Percentiles rank a stretch among this genome's conserved stretches.
Conservation (phyloP, 30 jellyfish, hydroid and myxozoan genomes). For the Rhopilema esculentum region DNA sequence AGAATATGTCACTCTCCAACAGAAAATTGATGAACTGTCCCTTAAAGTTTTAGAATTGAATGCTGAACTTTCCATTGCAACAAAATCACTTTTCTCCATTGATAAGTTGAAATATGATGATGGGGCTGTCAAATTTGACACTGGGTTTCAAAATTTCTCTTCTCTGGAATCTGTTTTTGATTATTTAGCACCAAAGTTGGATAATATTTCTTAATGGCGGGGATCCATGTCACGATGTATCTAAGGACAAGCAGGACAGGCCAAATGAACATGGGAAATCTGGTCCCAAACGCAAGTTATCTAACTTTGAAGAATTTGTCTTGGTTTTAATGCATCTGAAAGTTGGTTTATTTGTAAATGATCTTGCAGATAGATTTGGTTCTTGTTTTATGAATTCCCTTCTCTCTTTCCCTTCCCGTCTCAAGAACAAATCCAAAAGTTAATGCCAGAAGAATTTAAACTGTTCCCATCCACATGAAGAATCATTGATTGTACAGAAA, state of each 20-base stretch:
- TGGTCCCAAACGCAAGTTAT: neutral
- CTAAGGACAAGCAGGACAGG: neutral
- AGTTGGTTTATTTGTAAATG: neutral
- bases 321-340: neutral
- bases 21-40: constrained; percentile 13
- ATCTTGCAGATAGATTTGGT: neutral
- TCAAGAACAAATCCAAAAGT: neutral
- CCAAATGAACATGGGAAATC: neutral
- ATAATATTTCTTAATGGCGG: neutral
- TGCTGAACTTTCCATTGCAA: constrained; percentile 10
- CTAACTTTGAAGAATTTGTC: neutral
- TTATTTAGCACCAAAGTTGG: neutral
- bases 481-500: neutral
- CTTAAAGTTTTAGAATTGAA: constrained; percentile 4
- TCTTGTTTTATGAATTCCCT: neutral
- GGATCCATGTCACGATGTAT: neutral
- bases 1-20: constrained; percentile 15
- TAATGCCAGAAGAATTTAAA: neutral
- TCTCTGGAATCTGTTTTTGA: neutral
- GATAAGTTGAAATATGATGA: neutral
- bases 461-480: neutral
- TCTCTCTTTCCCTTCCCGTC: neutral
- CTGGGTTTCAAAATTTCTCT: neutral
- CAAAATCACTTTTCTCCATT: constrained; percentile 1
- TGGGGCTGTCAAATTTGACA: neutral